Conservation (phyloP, 1,140 invertebrate species). For the Temnothorax longispinosus region DNA sequence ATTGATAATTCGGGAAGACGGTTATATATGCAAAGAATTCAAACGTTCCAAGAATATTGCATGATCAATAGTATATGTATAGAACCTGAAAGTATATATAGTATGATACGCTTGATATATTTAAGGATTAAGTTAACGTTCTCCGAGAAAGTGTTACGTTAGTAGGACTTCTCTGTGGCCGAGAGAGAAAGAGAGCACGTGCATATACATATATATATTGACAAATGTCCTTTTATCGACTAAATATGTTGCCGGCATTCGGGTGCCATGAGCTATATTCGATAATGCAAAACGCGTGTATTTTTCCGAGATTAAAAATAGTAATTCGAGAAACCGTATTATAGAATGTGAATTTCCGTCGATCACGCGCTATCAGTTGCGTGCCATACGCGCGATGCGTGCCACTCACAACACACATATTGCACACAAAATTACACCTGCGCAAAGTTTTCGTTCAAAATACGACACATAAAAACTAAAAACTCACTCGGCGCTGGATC, state of each 20-base stretch:
- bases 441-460: neutral
- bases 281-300: neutral
- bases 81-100: neutral
- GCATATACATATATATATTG: neutral
- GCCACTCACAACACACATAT: neutral
- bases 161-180: neutral
- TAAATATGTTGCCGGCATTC: neutral
- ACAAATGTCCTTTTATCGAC: neutral
- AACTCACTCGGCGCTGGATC: neutral
- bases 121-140: neutral
- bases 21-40: neutral
- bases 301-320: neutral
- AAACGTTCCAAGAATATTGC: neutral
- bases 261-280: neutral
- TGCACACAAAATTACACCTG: neutral
- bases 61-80: neutral
- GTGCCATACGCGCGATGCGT: slow-evolving; percentile 2
- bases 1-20: neutral
- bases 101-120: neutral
- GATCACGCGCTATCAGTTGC: slow-evolving; percentile 18
- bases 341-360: neutral
- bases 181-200: neutral
- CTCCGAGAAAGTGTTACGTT: neutral
- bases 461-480: neutral
- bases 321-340: neutral